These are phyloP conservation scores for Tangara arthus DNA, from an alignment of 2,797 vertebrate species.

Conservation along the genomic window DNA sequence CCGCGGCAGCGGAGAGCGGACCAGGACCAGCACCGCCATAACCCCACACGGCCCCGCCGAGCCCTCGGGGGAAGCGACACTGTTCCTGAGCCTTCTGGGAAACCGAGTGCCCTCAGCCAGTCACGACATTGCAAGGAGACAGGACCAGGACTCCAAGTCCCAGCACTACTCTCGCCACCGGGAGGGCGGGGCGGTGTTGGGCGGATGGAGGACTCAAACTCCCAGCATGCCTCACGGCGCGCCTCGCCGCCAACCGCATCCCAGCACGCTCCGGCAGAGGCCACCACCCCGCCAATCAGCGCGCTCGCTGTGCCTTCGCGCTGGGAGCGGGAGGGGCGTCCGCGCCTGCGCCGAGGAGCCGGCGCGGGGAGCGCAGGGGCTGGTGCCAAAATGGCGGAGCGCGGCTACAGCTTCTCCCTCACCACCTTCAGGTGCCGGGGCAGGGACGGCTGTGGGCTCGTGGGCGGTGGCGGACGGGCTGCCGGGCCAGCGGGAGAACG, in stretches of 20 bases:
- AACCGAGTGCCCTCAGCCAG: fast-evolving
- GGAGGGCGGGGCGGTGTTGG: fast-evolving
- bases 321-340: neutral
- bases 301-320: neutral
- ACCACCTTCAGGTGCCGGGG: conserved; percentile 92
- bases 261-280: fast-evolving
- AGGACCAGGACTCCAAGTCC: neutral
- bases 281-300: neutral
- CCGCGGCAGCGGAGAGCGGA: fast-evolving
- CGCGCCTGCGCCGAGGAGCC: neutral
- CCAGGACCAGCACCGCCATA: neutral
- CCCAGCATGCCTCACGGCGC: neutral
- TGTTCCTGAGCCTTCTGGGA: neutral
- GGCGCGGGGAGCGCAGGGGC: neutral
- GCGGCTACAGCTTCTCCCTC: conserved; percentile 95
- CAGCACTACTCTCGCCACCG: fast-evolving
- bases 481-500: fast-evolving
- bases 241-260: neutral
- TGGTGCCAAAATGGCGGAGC: conserved; percentile 87
- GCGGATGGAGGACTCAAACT: neutral
- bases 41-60: fast-evolving
- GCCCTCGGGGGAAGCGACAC: fast-evolving
- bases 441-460: fast-evolving
- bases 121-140: fast-evolving
- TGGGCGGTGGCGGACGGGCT: fast-evolving